A percentile compares a stretch with the other conserved stretches of the same genome.
These are phyloP conservation scores for Suillia variegata DNA, from an alignment of 2,888 invertebrate species.

Conservation along the genomic window DNA sequence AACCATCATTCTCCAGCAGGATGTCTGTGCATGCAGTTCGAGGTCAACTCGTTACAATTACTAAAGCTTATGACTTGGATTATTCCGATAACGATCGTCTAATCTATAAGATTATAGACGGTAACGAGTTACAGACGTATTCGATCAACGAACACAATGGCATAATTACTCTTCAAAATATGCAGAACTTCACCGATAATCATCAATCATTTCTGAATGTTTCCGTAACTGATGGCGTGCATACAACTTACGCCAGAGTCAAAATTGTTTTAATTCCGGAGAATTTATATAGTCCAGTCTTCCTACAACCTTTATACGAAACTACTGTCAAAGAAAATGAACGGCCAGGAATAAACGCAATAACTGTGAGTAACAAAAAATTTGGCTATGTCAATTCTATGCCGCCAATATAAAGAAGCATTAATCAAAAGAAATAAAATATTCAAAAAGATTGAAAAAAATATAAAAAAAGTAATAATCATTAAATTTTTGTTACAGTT, in stretches of 20 bases:
- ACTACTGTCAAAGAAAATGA: constrained; percentile 83
- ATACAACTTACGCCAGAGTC: constrained; percentile 84
- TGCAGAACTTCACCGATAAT: constrained; percentile 72
- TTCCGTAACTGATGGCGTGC: constrained; percentile 94
- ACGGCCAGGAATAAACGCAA: constrained; percentile 75
- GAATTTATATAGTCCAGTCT: constrained; percentile 80
- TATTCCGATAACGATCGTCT: constrained; percentile 75
- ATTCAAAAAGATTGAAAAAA: neutral
- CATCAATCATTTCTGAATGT: constrained; percentile 79
- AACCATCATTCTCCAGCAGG: constrained; percentile 76
- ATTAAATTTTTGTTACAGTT: constrained; percentile 60
- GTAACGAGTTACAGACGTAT: constrained; percentile 78
- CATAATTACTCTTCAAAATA: constrained; percentile 74
- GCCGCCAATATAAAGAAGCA: too few relatives aligned
- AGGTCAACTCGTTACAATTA: constrained; percentile 86
- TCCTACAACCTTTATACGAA: constrained; percentile 78
- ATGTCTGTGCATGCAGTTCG: constrained; percentile 82
- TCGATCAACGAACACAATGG: constrained; percentile 68
- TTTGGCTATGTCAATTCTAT: neutral
- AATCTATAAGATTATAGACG: constrained; percentile 80
- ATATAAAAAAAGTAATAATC: neutral
- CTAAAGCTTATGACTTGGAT: constrained; percentile 88
- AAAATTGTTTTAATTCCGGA: constrained; percentile 79
- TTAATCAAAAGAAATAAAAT: neutral
- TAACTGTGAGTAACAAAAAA: constrained; percentile 63